Percentiles rank a stretch among this genome's conserved stretches.
Evolutionary conservation across 2,113 vertebrate genomes (phyloP).

Genomic region (Arothron firmamentum): DNA sequence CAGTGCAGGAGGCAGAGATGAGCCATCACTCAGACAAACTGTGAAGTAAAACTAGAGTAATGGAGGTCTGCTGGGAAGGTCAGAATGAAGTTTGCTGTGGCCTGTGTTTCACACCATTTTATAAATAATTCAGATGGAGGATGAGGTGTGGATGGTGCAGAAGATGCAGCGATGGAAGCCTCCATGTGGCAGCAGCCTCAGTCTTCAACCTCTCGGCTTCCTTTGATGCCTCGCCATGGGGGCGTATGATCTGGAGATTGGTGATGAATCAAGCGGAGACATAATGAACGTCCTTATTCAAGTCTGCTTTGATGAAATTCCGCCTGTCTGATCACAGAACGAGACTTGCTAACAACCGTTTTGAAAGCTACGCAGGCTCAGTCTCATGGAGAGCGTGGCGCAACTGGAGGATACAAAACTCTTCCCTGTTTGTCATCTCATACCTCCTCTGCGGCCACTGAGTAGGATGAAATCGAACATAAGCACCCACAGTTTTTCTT

Average conservation of each 20-base stretch:
- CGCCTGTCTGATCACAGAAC: conserved; percentile 62
- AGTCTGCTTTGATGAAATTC: conserved; percentile 60
- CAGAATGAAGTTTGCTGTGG: background rate
- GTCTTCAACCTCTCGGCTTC: conserved; percentile 43
- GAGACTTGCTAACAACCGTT: conserved; percentile 43
- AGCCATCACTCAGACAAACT: background rate
- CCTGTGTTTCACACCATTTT: background rate
- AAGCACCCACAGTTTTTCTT: background rate
- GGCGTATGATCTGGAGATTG: conserved; percentile 37
- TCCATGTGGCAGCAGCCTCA: conserved; percentile 23
- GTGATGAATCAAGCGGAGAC: conserved; percentile 57
- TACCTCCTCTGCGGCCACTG: conserved; percentile 24
- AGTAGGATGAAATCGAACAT: conserved; percentile 32
- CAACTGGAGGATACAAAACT: too few species aligned
- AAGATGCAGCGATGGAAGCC: conserved; percentile 38
- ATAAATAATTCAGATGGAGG: conserved; percentile 28
- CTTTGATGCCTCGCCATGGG: conserved; percentile 52
- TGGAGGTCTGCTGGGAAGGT: conserved; percentile 4
- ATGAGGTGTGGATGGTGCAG: conserved; percentile 9
- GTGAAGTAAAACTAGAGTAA: background rate
- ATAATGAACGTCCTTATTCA: conserved; percentile 56
- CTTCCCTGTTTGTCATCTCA: conserved; percentile 1
- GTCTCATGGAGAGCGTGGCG: too few species aligned
- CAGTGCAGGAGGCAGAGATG: background rate
- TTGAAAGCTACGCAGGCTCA: conserved; percentile 20